Percentiles rank a stretch among this genome's conserved stretches.
Evolutionary conservation across 1,140 invertebrate genomes (phyloP).

Genomic region (Paracyclopina nana): DNA sequence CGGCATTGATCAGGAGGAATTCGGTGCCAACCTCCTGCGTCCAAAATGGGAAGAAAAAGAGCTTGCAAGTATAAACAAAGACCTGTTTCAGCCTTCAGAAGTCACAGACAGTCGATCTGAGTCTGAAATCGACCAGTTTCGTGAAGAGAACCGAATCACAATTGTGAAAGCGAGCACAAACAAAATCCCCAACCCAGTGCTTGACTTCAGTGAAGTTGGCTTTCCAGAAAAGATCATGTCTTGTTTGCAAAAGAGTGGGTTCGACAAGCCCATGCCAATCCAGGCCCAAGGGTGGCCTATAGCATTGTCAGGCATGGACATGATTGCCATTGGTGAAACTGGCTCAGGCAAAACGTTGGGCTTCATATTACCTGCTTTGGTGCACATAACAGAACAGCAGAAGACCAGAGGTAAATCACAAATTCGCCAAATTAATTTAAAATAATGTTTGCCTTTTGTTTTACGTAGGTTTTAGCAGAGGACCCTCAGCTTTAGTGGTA

Average conservation of each 20-base stretch:
- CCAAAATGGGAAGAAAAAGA: too few species aligned
- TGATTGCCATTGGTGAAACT: constrained; percentile 18
- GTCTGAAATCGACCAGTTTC: background rate
- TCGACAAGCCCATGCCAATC: constrained; percentile 32
- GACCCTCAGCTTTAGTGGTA: constrained; percentile 67
- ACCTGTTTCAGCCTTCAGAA: too few species aligned
- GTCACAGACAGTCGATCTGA: too few species aligned
- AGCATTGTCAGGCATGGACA: constrained; percentile 29
- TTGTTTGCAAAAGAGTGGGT: constrained; percentile 21
- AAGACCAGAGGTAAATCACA: too few species aligned
- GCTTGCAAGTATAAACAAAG: too few species aligned
- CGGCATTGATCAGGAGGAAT: too few species aligned
- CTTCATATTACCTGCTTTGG: constrained; percentile 42
- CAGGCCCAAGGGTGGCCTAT: constrained; percentile 33
- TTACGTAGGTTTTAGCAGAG: constrained; percentile 45
- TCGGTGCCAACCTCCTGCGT: too few species aligned
- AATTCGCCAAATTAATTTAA: too few species aligned
- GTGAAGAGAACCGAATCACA: constrained; percentile 3
- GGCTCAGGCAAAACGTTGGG: constrained; percentile 19
- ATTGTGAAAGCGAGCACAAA: background rate
- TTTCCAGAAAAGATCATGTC: constrained; percentile 5
- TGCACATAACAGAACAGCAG: background rate
- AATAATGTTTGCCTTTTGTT: too few species aligned
- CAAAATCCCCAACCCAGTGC: constrained; percentile 1
- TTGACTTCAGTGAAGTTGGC: constrained; percentile 5